Evolutionary conservation across 2,113 vertebrate genomes (phyloP), one percentile per base, ranked within the genome.

Genomic region (Archilochus colubris): DNA sequence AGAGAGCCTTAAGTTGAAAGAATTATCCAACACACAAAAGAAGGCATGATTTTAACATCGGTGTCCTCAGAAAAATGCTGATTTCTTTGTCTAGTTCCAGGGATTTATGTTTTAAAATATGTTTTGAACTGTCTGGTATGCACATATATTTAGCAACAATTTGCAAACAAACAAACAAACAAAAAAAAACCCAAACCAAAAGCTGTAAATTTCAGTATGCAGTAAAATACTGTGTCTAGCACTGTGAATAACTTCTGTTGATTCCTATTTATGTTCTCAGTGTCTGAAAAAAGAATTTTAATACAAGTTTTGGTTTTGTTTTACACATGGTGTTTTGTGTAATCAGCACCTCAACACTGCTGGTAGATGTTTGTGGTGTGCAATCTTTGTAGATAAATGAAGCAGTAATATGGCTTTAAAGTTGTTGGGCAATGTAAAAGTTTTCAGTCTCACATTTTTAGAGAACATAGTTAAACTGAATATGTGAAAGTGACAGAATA

Each of bases 241-340:
- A 66, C 43, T 80, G 70, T 57, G 80, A 92, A 95, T 72, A 91
- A 86, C 33, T 83, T 63, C 48, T 72, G 19, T 51, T 78, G 73
- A 84, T 78, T 90, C 14, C 33, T 50, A 61, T 64, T 89, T 91
- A 85, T 69, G 46, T 87, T 91, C 59, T 88, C 55, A 70, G 81
- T 53, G 9, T 86, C 67, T 94, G 75, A 88, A 72, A 94, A 77
- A 72, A 43, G 72, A 91, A 94, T 91, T 77, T 89, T 80, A 91
- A 80, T 77, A 67, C 8, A 80, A 89, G 94, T 80, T 9, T 63
- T 76, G 8, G 9, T 31, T 89, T 88, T 89, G 20, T 43, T 95
- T 94, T 61, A 74, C 21, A 77, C 16, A 57, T 20, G 25, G 9
- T 28, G 67, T 89, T 94, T 93, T 90, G 23, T 70, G 40, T 80